Percentiles rank a stretch among this genome's conserved stretches.
phyloP scores from a whole-genome alignment of 2,113 vertebrate species.

The Cryptomyrus ogoouensis region DNA sequence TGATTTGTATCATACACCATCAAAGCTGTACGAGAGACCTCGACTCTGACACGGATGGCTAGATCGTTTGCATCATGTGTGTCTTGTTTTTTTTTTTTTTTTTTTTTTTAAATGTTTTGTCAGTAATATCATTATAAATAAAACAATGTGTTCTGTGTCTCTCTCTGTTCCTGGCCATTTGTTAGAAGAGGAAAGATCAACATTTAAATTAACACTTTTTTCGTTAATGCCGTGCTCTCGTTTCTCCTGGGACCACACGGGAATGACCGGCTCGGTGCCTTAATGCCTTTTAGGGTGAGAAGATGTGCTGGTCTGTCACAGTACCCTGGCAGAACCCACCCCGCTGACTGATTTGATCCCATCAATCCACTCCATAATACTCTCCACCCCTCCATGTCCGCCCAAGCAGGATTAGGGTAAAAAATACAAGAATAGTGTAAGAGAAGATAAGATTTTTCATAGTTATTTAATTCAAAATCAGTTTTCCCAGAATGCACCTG shows the following conservation, averaged over 20 bases:
- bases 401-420: neutral
- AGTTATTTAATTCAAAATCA: conserved; percentile 1
- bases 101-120: neutral
- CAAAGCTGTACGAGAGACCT: neutral
- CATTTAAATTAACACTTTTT: neutral
- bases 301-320: neutral
- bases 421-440: neutral
- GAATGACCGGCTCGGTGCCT: rapidly evolving
- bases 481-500: neutral
- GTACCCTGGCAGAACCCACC: neutral
- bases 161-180: neutral
- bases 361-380: neutral
- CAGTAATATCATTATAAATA: conserved; percentile 1
- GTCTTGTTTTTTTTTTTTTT: neutral
- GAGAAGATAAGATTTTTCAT: neutral
- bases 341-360: neutral
- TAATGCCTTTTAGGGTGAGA: neutral
- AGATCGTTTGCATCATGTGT: neutral
- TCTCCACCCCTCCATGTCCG: neutral
- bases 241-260: neutral
- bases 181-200: neutral
- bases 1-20: neutral
- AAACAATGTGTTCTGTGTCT: neutral
- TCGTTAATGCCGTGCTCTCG: neutral
- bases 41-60: neutral